Evolutionary conservation across 2,888 invertebrate species (phyloP).

Genomic region (Xestoiulus laeticollis): DNA sequence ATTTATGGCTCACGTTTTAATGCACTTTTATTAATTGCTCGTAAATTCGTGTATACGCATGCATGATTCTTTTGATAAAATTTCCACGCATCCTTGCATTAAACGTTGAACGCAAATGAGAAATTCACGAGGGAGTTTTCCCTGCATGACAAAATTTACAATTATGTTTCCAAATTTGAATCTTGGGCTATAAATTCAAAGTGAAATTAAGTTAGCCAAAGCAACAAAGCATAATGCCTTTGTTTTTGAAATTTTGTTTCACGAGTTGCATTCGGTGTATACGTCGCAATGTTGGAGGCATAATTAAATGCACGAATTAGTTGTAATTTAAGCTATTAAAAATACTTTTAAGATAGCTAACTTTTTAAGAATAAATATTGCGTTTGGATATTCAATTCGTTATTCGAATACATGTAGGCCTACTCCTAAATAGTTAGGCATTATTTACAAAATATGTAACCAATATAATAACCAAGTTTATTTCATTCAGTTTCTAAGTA

Average conservation of each 20-base stretch:
- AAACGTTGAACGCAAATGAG: neutral
- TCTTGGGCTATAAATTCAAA: neutral
- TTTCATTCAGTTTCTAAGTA: too few species aligned
- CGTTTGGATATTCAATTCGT: too few species aligned
- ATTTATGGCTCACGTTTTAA: neutral
- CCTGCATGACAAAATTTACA: constrained; percentile 2
- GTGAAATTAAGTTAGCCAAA: neutral
- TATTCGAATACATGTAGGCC: too few species aligned
- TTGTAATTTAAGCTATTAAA: neutral
- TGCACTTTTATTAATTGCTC: constrained; percentile 29
- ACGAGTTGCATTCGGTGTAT: neutral
- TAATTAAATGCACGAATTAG: neutral
- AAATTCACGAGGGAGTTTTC: neutral
- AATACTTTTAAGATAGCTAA: neutral
- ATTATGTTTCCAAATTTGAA: neutral
- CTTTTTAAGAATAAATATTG: too few species aligned
- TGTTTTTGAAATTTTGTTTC: neutral
- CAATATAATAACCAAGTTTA: too few species aligned
- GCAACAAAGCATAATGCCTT: neutral
- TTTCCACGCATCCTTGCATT: neutral
- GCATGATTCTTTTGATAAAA: neutral
- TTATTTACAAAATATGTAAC: too few species aligned
- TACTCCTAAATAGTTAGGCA: too few species aligned
- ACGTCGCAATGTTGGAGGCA: too few species aligned
- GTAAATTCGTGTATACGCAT: constrained; percentile 33